These are phyloP conservation scores for Gerris lacustris DNA, from an alignment of 2,888 invertebrate genomes.

Conservation along the genomic window DNA sequence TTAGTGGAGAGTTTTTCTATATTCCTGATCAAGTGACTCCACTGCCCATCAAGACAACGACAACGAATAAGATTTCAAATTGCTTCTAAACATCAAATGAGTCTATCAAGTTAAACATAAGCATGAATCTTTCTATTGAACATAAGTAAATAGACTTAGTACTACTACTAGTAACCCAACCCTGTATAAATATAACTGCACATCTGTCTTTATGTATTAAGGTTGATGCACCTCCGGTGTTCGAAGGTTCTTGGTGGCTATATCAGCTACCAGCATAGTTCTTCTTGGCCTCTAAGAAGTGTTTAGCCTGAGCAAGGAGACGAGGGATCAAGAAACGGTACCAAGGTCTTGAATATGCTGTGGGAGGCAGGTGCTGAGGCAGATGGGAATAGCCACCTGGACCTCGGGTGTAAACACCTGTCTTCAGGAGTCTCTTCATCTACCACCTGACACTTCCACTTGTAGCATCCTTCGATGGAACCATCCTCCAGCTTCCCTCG, in stretches of 20 bases:
- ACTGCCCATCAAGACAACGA: too few relatives aligned
- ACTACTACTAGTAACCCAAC: too few relatives aligned
- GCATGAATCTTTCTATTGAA: too few relatives aligned
- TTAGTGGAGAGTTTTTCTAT: too few relatives aligned
- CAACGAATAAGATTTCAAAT: too few relatives aligned
- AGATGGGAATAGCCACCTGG: background rate
- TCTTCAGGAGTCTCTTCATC: background rate
- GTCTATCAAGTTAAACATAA: too few relatives aligned
- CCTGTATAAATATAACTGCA: too few relatives aligned
- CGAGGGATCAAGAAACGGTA: background rate
- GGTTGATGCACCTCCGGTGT: background rate
- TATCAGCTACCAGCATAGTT: background rate
- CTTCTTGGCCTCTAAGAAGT: background rate
- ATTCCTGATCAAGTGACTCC: too few relatives aligned
- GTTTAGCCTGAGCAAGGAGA: too few relatives aligned
- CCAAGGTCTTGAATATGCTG: background rate
- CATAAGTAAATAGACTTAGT: too few relatives aligned
- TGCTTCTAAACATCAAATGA: too few relatives aligned
- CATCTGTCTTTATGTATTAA: background rate
- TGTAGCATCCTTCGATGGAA: background rate
- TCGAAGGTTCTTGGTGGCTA: background rate
- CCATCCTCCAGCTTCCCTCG: too few relatives aligned
- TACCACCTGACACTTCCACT: background rate
- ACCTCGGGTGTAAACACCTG: background rate
- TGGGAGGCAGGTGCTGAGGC: background rate